Base-by-base conservation (phyloP, 2,797 vertebrate species). In the Cuculus canorus region DNA sequence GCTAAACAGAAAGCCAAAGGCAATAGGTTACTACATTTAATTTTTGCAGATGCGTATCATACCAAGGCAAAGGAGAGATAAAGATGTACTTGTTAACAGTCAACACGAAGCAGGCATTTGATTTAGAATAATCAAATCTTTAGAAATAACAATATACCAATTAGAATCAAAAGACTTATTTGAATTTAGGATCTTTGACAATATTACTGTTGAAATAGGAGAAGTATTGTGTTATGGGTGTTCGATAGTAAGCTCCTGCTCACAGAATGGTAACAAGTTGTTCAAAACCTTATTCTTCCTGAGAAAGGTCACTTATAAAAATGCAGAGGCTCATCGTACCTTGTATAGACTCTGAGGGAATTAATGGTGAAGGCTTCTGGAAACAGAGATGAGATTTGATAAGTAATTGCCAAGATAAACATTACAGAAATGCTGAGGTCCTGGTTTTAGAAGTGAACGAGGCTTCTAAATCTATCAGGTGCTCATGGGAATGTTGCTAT, bases 371-470 rank as follows among this genome's bases (percentile, higher is more conserved):
- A 73, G 56, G 72, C 27, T 72, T 90, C 71, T 86, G 78, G 90
- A 94, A 93, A 84, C 41, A 79, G 86, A 88, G 92, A 86, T 79
- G 80, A 90, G 61, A 83, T 93, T 93, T 78, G 68, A 39, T 87
- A 87, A 90, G 70, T 90, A 91, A 94, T 93, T 77, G 71, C 75
- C 17, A 82, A 87, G 60, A 64, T 66, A 82, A 93, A 96, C 88
- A 68, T 82, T 86, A 71, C 2, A 88, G 77, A 95, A 95, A 77
- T 88, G 92, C 90, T 94, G 86, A 94, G 50, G 30, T 85, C 53
- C 71, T 88, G 60, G 6, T 59, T 96, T 94, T 86, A 61, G 35
- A 79, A 76, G 82, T 63, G 48, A 95, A 48, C 56, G 81, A 90
- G 33, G 14, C 32, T 89, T 76, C 77, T 76, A 84, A 86, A 86